Conservation (phyloP, 2,113 vertebrate species). For the Indicator maculatus region DNA sequence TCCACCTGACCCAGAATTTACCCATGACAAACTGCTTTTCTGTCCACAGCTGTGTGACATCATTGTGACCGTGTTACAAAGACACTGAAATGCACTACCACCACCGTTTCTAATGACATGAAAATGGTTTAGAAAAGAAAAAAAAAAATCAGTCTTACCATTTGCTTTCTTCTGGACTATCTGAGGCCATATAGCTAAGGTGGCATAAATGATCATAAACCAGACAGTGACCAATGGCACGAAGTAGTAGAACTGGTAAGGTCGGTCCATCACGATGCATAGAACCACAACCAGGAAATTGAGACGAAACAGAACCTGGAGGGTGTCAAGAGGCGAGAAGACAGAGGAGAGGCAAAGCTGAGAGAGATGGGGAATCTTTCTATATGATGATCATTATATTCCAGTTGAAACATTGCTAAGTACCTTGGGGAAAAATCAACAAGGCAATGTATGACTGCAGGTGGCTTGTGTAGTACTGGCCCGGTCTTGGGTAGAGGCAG, state of each 20-base stretch:
- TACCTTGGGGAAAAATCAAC: neutral
- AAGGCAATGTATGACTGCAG: neutral
- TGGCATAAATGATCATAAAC: constrained; percentile 93
- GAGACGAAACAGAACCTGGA: constrained; percentile 94
- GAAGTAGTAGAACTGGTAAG: constrained; percentile 99
- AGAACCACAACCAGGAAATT: constrained; percentile 97
- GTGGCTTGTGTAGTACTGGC: neutral
- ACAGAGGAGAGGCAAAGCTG: neutral
- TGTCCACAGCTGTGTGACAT: neutral
- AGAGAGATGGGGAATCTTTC: neutral
- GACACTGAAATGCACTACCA: neutral
- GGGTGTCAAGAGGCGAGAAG: neutral
- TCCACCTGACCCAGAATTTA: neutral
- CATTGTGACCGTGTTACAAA: neutral
- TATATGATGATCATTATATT: neutral
- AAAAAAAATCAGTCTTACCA: constrained; percentile 68
- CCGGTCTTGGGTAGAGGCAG: neutral
- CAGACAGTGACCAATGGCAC: constrained; percentile 96
- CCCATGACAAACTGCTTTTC: neutral
- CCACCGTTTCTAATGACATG: neutral
- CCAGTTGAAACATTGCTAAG: accelerated
- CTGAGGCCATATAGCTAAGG: constrained; percentile 93
- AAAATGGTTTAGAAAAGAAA: neutral
- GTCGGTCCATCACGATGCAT: constrained; percentile 95
- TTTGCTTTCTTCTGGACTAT: constrained; percentile 93